Evolutionary conservation across 1,140 invertebrate genomes (phyloP), one percentile per base, ranked within the genome.

Genomic region (Drosophila kurseongensis): DNA sequence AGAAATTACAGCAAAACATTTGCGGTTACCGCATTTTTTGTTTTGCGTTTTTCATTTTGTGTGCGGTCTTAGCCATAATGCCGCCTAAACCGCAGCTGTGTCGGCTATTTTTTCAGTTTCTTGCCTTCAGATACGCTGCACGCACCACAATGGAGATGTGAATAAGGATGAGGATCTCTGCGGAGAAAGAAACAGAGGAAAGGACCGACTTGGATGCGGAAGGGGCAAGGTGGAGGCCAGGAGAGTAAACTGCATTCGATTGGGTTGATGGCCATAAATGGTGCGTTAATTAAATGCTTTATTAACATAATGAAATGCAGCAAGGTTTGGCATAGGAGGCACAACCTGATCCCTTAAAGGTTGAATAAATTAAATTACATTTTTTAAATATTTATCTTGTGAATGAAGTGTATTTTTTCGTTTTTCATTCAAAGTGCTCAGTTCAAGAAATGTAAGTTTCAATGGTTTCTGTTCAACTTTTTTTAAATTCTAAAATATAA

Each of bases 221-320:
- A 56, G 42, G 27, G 18, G 65, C 18, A 27, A 58, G 40, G 38
- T 57, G 55, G 48, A 41, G 61, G 61, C 50, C 45, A 52, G 38
- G 9, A 48, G 57, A 60, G 51, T 54, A 73, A 57, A 71, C 65
- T 56, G 48, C 61, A 61, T 67, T 81, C 57, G 54, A 35, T 65
- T 36, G 61, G 65, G 45, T 42, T 62, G 57, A 58, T 84, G 60
- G 66, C 76, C 72, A 73, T 84, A 84, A 84, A 77, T 80, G 76
- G 81, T 60, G 76, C 61, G 57, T 75, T 78, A 86, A 86, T 86
- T 78, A 86, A 86, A 82, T 69, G 66, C 54, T 78, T 78, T 55
- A 75, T 85, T 75, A 78, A 71, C 62, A 65, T 60, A 78, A 81
- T 72, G 44, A 76, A 72, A 60, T 42, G 58, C 40, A 50, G 65